phyloP scores from a whole-genome alignment of 2,888 invertebrate species.

The Maniola hyperantus region DNA sequence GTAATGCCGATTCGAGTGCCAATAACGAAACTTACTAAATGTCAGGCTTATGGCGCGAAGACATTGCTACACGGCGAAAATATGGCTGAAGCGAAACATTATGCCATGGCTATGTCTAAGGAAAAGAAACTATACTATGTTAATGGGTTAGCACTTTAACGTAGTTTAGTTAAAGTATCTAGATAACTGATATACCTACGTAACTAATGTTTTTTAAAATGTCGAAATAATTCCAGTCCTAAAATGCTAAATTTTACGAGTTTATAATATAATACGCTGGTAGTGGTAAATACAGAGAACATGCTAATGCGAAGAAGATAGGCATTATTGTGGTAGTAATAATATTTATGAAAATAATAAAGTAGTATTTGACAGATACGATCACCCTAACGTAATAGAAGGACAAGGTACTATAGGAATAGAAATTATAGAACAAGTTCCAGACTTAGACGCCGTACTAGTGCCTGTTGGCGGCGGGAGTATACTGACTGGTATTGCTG shows the following conservation, averaged over 20 bases:
- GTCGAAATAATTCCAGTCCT: no score
- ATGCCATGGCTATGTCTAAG: conserved; percentile 88
- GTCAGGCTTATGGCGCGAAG: conserved; percentile 89
- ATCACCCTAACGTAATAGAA: conserved; percentile 96
- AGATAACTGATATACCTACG: not conserved
- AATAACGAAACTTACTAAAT: conserved; percentile 94
- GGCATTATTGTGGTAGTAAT: not conserved
- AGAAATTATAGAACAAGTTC: conserved; percentile 95
- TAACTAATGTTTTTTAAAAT: no score
- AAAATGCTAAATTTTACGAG: no score
- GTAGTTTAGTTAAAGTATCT: not conserved
- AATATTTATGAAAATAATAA: not conserved
- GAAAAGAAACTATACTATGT: conserved; percentile 90
- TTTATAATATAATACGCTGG: not conserved
- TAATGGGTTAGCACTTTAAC: conserved; percentile 87
- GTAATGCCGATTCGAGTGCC: conserved; percentile 95
- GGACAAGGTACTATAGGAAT: conserved; percentile 97
- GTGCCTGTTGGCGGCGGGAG: conserved; percentile 97
- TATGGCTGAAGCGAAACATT: conserved; percentile 89
- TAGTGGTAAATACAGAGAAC: not conserved
- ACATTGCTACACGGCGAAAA: conserved; percentile 90
- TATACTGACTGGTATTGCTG: conserved; percentile 92
- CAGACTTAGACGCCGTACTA: conserved; percentile 92
- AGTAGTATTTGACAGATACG: conserved; percentile 84
- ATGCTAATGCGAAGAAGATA: not conserved